Evolutionary conservation across 2,797 vertebrate genomes (phyloP).

Genomic region (Anguilla megastoma): DNA sequence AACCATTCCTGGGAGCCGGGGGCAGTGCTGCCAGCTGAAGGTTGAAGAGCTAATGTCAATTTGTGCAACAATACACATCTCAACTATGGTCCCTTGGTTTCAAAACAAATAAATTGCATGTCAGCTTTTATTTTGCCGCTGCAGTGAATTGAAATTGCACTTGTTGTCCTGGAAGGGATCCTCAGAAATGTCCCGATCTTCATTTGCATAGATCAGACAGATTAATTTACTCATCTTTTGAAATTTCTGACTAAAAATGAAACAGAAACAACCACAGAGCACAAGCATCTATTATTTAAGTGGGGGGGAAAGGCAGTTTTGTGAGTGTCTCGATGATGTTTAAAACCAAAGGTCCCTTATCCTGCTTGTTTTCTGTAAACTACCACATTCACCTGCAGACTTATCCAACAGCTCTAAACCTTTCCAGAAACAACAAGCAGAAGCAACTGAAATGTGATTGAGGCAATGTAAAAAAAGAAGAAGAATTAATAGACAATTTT

Average conservation of each 20-base stretch:
- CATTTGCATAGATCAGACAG: neutral
- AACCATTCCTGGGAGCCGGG: neutral
- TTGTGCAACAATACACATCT: neutral
- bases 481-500: neutral
- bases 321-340: neutral
- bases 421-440: neutral
- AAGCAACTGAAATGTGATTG: neutral
- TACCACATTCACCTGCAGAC: neutral
- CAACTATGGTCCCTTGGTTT: neutral
- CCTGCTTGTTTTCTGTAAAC: neutral
- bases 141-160: conserved; percentile 8
- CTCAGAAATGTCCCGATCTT: neutral
- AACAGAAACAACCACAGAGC: neutral
- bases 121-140: neutral
- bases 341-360: neutral
- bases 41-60: neutral
- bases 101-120: conserved; percentile 8
- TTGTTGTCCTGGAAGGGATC: neutral
- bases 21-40: neutral
- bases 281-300: neutral
- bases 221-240: neutral
- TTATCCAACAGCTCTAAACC: neutral
- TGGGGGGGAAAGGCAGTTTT: neutral
- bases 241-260: neutral
- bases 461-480: neutral